Percentiles rank a stretch among this genome's conserved stretches.
Evolutionary conservation across 2,888 invertebrate species (phyloP).

Genomic region (Rhagium mordax): DNA sequence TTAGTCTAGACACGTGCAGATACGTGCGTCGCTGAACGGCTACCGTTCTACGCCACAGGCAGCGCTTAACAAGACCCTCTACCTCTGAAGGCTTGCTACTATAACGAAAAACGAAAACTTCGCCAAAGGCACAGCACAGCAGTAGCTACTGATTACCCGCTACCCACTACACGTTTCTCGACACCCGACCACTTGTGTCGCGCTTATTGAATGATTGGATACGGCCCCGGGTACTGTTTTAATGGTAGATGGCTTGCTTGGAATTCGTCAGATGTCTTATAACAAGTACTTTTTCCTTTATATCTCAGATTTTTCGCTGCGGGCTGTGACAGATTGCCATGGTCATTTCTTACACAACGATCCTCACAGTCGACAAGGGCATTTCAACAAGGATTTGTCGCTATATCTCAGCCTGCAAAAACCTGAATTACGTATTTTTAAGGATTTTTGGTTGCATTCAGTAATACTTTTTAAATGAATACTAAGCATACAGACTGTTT

Average conservation of each 20-base stretch:
- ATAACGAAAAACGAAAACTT: conserved; percentile 52
- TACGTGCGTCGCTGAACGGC: conserved; percentile 60
- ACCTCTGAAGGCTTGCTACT: conserved; percentile 56
- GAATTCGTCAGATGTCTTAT: conserved; percentile 62
- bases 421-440: too few species aligned
- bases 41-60: conserved; percentile 56
- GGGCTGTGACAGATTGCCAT: conserved; percentile 50
- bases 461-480: too few species aligned
- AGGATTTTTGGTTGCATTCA: too few species aligned
- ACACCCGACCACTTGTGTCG: conserved; percentile 58
- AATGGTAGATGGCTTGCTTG: conserved; percentile 64
- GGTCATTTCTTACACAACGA: conserved; percentile 47
- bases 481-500: too few species aligned
- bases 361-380: not conserved
- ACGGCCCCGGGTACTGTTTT: conserved; percentile 64
- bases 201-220: conserved; percentile 66
- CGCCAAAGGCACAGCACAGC: conserved; percentile 49
- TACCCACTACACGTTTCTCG: conserved; percentile 52
- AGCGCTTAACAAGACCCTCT: conserved; percentile 64
- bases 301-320: conserved; percentile 46
- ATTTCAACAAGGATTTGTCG: not conserved
- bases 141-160: conserved; percentile 61
- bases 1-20: conserved; percentile 63
- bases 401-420: too few species aligned
- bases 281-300: conserved; percentile 47